Evolutionary conservation across 2,797 vertebrate genomes (phyloP).

Genomic region (Manis javanica): DNA sequence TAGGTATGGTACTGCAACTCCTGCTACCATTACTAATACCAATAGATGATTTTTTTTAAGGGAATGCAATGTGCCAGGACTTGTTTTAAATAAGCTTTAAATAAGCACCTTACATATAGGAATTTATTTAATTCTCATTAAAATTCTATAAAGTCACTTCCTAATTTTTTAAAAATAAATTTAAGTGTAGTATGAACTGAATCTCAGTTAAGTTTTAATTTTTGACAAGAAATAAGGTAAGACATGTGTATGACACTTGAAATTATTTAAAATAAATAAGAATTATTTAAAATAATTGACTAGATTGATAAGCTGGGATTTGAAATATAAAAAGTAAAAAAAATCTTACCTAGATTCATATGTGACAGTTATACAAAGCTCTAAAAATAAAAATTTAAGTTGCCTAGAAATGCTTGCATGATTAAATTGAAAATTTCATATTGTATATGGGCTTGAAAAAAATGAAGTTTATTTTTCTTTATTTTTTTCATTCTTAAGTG

Average conservation of each 20-base stretch:
- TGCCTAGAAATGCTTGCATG: neutral
- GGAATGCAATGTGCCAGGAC: neutral
- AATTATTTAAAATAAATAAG: neutral
- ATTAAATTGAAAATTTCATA: neutral
- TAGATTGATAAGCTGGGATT: neutral
- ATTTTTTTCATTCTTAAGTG: neutral
- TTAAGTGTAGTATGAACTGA: neutral
- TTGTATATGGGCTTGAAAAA: neutral
- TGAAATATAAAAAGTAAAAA: neutral
- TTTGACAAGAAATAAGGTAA: neutral
- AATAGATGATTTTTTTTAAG: neutral
- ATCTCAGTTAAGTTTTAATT: conserved; percentile 4
- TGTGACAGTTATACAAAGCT: neutral
- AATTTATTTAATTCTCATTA: neutral
- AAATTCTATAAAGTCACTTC: neutral
- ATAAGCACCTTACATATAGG: neutral
- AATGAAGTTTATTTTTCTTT: neutral
- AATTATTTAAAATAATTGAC: neutral
- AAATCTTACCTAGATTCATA: neutral
- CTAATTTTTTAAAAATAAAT: neutral
- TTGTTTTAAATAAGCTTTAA: neutral
- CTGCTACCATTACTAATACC: neutral
- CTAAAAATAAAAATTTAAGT: neutral
- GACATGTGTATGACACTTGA: neutral
- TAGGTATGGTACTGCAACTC: neutral